Evolutionary conservation across 2,113 vertebrate species (phyloP), one percentile per base, ranked within the genome.

Genomic region (Narcine bancroftii): DNA sequence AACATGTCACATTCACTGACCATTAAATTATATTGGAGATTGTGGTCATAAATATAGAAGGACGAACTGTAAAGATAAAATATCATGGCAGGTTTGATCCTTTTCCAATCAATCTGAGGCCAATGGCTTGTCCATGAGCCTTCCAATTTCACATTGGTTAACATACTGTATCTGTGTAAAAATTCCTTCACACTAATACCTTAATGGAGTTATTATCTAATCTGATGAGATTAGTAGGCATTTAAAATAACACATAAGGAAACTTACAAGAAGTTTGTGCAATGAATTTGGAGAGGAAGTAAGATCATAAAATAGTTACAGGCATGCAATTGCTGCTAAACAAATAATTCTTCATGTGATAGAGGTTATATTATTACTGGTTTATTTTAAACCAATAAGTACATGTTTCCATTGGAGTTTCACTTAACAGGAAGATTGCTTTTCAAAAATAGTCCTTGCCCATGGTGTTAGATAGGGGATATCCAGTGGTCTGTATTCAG

Each of bases 61-160:
- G 29, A 81, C 50, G 29, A 81, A 26, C n/a, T 75, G 33, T 75
- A 39, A 75, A 75, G 36, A n/a, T 10, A 39, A 75, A 75, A 0
- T 39, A 36, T 42, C 42, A 50, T 81, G 29, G 10, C 50, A 50
- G 24, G 77, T 50, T 29, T 7, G 19, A n/a, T 29, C 21, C 1
- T 77, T 42, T 47, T 26, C 3, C 53, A 63, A 53, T 39, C 33
- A 21, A 29, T 29, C 13, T 36, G 53, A 63, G 33, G 83, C n/a
- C 53, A 63, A 36, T 87, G 36, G 53, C 63, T 87, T 33, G 0
- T 19, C 53, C 83, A 87, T n/a, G 21, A 39, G 33, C 56, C 83
- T 87, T 87, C 83, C 81, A 50, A 87, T 87, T 87, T 87, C 72
- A 77, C 19, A 21, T 24, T 45, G 39, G 75, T 45, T 47, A 79